These are phyloP conservation scores for Lateolabrax maculatus DNA, from an alignment of 2,797 vertebrate species.

Conservation along the genomic window DNA sequence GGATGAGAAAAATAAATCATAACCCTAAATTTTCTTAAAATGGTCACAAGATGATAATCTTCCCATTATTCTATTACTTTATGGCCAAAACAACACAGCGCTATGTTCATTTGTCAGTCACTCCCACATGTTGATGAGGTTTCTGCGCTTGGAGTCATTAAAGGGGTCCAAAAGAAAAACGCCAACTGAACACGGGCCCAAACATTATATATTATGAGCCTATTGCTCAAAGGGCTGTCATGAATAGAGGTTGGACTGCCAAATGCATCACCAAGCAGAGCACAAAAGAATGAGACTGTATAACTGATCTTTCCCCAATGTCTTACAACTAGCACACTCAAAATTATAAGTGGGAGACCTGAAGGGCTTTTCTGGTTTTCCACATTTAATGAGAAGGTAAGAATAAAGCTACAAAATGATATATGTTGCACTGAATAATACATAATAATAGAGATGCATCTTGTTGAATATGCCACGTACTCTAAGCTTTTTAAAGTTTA, in stretches of 20 bases:
- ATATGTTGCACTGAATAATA: conserved; percentile 21
- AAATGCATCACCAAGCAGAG: conserved; percentile 54
- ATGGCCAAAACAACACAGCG: conserved; percentile 43
- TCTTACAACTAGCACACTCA: conserved; percentile 42
- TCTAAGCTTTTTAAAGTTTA: neutral
- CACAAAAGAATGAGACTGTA: conserved; percentile 33
- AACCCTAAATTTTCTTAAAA: conserved; percentile 23
- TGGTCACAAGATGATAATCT: conserved; percentile 35
- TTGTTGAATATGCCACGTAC: neutral
- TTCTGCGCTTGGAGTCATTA: conserved; percentile 8
- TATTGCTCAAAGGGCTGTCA: conserved; percentile 56
- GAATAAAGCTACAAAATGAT: conserved; percentile 27
- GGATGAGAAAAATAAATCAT: conserved; percentile 16
- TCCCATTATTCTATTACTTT: conserved; percentile 49
- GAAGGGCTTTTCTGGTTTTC: conserved; percentile 35
- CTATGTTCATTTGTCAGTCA: conserved; percentile 55
- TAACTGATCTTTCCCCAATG: conserved; percentile 22
- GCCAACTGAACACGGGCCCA: conserved; percentile 55
- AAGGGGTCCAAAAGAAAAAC: conserved; percentile 22
- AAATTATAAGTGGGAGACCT: conserved; percentile 30
- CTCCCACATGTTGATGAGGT: conserved; percentile 59
- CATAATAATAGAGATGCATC: conserved; percentile 18
- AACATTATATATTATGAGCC: conserved; percentile 52
- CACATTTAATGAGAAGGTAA: conserved; percentile 37
- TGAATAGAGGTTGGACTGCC: conserved; percentile 39